Base-by-base conservation (phyloP, 2,888 invertebrate species). In the Coleophora deauratella region DNA sequence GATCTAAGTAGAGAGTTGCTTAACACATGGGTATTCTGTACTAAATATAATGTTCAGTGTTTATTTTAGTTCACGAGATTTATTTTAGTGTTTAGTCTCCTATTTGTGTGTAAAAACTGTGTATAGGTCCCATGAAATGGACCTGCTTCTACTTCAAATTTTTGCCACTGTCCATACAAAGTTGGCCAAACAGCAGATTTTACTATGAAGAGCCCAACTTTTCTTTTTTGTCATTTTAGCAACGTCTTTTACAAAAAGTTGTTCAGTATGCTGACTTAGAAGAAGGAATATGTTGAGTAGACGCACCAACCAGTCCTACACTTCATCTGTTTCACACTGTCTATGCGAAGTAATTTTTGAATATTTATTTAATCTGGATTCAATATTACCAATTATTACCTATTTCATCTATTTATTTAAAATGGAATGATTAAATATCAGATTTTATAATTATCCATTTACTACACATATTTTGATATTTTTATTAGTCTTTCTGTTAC, bases 131-230 rank as follows among this genome's bases (percentile, higher is more conserved):
- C n/a, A n/a, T n/a, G n/a, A n/a, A n/a, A n/a, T n/a, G n/a, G n/a
- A n/a, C n/a, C n/a, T n/a, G n/a, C n/a, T n/a, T n/a, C n/a, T n/a
- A n/a, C n/a, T n/a, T n/a, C n/a, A n/a, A n/a, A n/a, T n/a, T n/a
- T n/a, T n/a, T n/a, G n/a, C n/a, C n/a, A n/a, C n/a, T n/a, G n/a
- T n/a, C n/a, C n/a, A n/a, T n/a, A n/a, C n/a, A n/a, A n/a, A n/a
- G n/a, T n/a, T n/a, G n/a, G n/a, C n/a, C n/a, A n/a, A n/a, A n/a
- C n/a, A n/a, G n/a, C n/a, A n/a, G n/a, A n/a, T n/a, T n/a, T n/a
- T n/a, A 28, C 33, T 51, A 55, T 41, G 50, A 49, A 7, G 11
- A 14, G 11, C 54, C 52, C n/a, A 46, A 10, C 11, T 46, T 40
- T 1, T 37, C 15, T 41, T 45, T 42, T 10, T 30, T 42, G 42